These are phyloP conservation scores for Rhabdophis nuchalis DNA, from an alignment of 2,797 vertebrate genomes.

Conservation along the genomic window DNA sequence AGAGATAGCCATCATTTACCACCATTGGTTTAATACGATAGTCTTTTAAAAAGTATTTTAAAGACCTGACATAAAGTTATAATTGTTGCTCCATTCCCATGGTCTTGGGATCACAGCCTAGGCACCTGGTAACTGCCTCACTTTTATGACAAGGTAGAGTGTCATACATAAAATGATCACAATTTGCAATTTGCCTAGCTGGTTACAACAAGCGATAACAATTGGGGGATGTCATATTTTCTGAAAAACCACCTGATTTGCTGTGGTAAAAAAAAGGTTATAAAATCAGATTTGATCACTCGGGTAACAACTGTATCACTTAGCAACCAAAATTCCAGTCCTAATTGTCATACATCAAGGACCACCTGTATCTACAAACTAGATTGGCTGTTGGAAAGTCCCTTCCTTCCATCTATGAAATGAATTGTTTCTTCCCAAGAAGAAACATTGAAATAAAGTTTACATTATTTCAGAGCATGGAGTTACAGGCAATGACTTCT, in stretches of 20 bases:
- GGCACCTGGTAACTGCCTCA: background rate
- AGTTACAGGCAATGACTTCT: background rate
- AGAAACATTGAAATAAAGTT: background rate
- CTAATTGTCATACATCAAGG: background rate
- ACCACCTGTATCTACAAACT: background rate
- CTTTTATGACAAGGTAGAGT: background rate
- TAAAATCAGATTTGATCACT: too few species aligned
- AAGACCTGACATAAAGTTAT: background rate
- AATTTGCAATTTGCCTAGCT: background rate
- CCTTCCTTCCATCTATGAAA: background rate
- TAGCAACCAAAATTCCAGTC: background rate
- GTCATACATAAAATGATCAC: background rate
- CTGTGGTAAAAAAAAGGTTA: too few species aligned
- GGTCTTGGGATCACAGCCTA: background rate
- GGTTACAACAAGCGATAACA: background rate
- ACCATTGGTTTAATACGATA: background rate
- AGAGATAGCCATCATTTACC: background rate
- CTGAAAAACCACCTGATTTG: background rate
- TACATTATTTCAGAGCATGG: background rate
- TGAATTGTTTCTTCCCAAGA: background rate
- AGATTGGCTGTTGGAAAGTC: background rate
- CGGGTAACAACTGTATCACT: too few species aligned
- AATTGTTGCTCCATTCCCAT: background rate
- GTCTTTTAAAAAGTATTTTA: background rate
- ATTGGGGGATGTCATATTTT: background rate